A percentile compares a stretch with the other conserved stretches of the same genome.
Evolutionary conservation across 2,888 invertebrate genomes (phyloP).

Genomic region (Tipula confusa): DNA sequence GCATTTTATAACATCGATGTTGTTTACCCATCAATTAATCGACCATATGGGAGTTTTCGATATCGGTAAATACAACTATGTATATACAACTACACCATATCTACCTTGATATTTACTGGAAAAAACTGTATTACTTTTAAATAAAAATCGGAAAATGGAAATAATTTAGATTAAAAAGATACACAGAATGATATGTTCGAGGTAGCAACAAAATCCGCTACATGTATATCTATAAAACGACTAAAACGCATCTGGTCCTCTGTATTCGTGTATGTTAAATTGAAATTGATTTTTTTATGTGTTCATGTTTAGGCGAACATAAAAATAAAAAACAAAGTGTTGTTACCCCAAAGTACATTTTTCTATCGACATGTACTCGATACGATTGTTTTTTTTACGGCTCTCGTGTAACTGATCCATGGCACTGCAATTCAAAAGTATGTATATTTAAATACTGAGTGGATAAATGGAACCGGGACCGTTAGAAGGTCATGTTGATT

Average conservation of each 20-base stretch:
- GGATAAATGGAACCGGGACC: no score
- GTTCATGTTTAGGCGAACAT: neutral
- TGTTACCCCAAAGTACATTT: neutral
- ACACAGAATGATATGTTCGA: neutral
- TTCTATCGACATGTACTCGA: neutral
- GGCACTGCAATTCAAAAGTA: neutral
- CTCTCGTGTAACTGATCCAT: neutral
- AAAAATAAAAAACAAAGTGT: neutral
- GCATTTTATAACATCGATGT: no score
- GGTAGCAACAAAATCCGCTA: neutral
- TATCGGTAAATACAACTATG: neutral
- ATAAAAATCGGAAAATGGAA: neutral
- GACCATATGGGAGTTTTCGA: no score
- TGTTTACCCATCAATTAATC: no score
- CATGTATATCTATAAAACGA: neutral
- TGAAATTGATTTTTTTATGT: conserved; percentile 20
- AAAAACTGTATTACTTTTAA: no score
- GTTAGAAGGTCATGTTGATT: no score
- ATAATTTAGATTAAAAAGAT: neutral
- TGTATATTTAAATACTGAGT: no score
- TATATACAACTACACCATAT: no score
- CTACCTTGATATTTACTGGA: neutral
- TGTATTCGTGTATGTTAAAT: neutral
- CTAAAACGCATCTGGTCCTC: conserved; percentile 6
- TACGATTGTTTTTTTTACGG: neutral